phyloP scores from a whole-genome alignment of 2,113 vertebrate genomes.

The Proterorhinus semilunaris region DNA sequence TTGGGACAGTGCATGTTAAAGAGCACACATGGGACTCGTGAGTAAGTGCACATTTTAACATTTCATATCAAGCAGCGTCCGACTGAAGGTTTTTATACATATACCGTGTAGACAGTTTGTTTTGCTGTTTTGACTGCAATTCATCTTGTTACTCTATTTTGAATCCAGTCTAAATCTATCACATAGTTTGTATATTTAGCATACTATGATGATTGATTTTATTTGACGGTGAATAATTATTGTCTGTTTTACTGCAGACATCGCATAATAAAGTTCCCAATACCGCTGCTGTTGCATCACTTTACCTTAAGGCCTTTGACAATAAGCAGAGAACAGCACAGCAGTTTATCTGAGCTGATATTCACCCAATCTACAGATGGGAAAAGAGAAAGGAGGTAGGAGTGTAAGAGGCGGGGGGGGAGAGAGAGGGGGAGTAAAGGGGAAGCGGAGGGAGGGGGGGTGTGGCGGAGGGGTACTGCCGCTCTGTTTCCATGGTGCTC shows the following conservation, averaged over 20 bases:
- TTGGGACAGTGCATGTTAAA: too few relatives aligned
- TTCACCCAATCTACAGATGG: conserved; percentile 34
- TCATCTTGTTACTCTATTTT: too few relatives aligned
- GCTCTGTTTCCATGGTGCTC: conserved; percentile 57
- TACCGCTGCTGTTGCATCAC: conserved; percentile 10
- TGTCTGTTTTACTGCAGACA: conserved; percentile 13
- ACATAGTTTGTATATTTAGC: too few relatives aligned
- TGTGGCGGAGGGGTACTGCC: conserved; percentile 13
- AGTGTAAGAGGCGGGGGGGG: background rate
- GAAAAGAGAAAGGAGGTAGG: background rate
- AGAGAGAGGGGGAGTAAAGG: background rate
- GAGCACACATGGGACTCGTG: too few relatives aligned
- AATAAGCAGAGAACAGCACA: conserved; percentile 23
- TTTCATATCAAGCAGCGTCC: too few relatives aligned
- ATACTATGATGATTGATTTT: too few relatives aligned
- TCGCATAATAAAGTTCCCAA: background rate
- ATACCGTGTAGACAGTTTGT: too few relatives aligned
- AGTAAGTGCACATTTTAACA: too few relatives aligned
- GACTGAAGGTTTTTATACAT: too few relatives aligned
- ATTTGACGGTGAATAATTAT: background rate
- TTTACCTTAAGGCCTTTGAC: conserved; percentile 22
- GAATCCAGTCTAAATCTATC: too few relatives aligned
- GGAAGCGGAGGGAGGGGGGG: background rate
- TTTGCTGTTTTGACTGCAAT: too few relatives aligned
- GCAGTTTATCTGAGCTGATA: conserved; percentile 43